Base-by-base conservation (phyloP, 53 echinoderm and acorn worm species). In the Henricia sp. region DNA sequence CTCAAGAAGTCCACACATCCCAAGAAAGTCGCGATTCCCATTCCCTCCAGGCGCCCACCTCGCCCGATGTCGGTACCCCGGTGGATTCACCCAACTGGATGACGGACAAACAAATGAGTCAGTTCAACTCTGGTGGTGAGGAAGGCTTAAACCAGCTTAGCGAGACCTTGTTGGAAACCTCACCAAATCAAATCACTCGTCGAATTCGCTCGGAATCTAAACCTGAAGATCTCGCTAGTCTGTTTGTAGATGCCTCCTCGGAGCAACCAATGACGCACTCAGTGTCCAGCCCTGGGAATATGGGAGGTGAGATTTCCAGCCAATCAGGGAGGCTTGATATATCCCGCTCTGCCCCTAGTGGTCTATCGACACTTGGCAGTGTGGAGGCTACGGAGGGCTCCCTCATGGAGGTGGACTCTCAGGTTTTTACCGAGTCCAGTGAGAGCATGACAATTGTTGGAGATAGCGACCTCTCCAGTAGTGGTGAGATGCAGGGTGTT, bases 61-160 rank as follows among this genome's bases (percentile, higher is more conserved):
- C 80, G 17, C 80, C 80, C 0, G 80, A 80, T 40, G 80, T 64
- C 46, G 80, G 80, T 30, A 80, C 80, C 21, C 80, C 80, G 17
- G 53, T 75, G 68, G 86, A 86, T 40, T 86, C 86, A 24, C 86
- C 86, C 17, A 80, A 63, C 80, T 80, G 80, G 80, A 63, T 63
- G 46, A 19, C 64, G 5, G 43, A 43, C 60, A 38, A 64, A 33
- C 80, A 46, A 16, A 29, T 19, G 19, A 0, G 13, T 12, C 43
- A 43, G n/a, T 62, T 62, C 23, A 33, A 10, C 9, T 11, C 80
- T 14, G 3, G 63, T 12, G 64, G 34, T 0, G 77, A 80, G 2
- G 80, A 80, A 6, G 80, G 80, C 46, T 9, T 80, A 48, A 80
- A 80, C 20, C 80, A 46, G 64, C 80, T 80, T 19, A 62, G 48